Evolutionary conservation across 1,140 invertebrate species (phyloP).

Genomic region (Antheraea pernyi): DNA sequence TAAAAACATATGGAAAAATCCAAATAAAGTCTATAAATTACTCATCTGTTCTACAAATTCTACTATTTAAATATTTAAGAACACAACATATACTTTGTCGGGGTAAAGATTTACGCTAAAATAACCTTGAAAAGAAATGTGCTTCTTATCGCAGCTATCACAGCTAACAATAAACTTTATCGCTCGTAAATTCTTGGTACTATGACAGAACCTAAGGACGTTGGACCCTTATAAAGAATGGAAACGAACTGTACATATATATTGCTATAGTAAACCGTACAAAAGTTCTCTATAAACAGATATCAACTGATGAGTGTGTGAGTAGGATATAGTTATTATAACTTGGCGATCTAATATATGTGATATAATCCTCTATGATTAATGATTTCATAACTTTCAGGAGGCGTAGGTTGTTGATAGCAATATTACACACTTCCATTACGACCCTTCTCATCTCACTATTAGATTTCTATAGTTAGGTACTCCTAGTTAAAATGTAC

Average conservation of each 20-base stretch:
- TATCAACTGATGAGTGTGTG: not conserved
- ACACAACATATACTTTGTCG: not conserved
- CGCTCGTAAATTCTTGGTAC: not conserved
- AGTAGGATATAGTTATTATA: not conserved
- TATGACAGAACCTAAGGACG: not conserved
- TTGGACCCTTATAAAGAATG: not conserved
- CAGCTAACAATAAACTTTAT: slow-evolving; percentile 3
- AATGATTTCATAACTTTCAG: too few relatives aligned
- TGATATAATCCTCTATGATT: too few relatives aligned
- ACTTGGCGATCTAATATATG: too few relatives aligned
- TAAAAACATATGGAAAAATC: too few relatives aligned
- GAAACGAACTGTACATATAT: not conserved
- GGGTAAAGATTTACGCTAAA: not conserved
- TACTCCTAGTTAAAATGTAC: too few relatives aligned
- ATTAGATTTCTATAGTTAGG: too few relatives aligned
- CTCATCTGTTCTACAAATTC: too few relatives aligned
- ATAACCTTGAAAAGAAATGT: not conserved
- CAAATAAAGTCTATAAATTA: too few relatives aligned
- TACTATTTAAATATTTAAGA: not conserved
- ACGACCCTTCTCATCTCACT: too few relatives aligned
- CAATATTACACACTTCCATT: too few relatives aligned
- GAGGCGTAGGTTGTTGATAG: too few relatives aligned
- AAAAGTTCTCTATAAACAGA: not conserved
- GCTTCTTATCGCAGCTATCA: not conserved
- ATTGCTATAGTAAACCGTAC: not conserved